Percentiles rank a stretch among this genome's conserved stretches.
Conservation (phyloP, 2,888 invertebrate genomes). For the Apamea sordens region DNA sequence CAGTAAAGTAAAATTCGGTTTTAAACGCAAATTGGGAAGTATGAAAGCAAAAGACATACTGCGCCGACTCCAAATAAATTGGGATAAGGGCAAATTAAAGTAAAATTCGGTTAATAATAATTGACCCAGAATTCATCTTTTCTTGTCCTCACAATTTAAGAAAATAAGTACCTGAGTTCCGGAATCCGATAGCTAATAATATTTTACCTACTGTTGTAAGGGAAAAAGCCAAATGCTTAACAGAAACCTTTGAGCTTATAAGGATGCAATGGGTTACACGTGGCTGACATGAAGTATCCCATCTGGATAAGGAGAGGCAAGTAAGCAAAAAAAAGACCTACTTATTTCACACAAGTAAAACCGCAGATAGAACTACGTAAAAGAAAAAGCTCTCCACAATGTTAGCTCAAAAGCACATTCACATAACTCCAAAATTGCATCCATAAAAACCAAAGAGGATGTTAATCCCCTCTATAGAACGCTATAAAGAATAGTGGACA, state of each 20-base stretch:
- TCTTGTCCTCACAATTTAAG: not conserved
- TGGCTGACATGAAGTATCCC: not conserved
- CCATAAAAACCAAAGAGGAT: constrained; percentile 48
- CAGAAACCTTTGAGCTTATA: constrained; percentile 52
- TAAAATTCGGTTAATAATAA: not conserved
- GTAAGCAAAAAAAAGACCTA: constrained; percentile 16
- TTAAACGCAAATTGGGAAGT: not conserved
- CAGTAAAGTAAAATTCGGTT: not conserved
- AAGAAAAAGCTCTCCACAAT: constrained; percentile 29
- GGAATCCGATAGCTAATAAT: not conserved
- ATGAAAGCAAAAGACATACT: not conserved
- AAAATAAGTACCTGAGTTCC: not conserved
- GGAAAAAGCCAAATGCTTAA: constrained; percentile 38
- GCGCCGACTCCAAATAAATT: not conserved
- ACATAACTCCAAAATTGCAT: constrained; percentile 22
- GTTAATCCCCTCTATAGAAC: constrained; percentile 20
- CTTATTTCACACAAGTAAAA: not conserved
- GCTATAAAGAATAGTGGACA: constrained; percentile 43
- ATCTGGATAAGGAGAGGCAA: not conserved
- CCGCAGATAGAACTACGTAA: constrained; percentile 1
- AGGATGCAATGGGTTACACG: constrained; percentile 56
- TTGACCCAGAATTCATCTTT: not conserved
- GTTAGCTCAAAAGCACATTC: constrained; percentile 15
- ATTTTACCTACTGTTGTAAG: constrained; percentile 29
- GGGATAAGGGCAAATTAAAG: not conserved